These are phyloP conservation scores for Bucco capensis DNA, from an alignment of 2,113 vertebrate species.

Conservation along the genomic window DNA sequence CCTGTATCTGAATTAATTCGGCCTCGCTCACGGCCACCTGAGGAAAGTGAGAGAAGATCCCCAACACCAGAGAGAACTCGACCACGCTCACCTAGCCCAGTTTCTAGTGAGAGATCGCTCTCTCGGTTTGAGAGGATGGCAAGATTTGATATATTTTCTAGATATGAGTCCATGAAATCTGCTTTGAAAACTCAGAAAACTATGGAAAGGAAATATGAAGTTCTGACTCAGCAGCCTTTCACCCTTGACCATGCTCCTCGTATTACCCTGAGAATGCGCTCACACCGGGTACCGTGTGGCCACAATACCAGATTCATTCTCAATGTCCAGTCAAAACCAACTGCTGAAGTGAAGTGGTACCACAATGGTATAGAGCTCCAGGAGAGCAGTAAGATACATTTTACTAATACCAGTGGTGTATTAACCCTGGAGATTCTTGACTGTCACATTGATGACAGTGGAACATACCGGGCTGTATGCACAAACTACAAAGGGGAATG, in stretches of 20 bases:
- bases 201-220: conserved; percentile 86
- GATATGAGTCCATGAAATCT: conserved; percentile 93
- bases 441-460: conserved; percentile 88
- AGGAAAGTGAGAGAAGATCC: conserved; percentile 80
- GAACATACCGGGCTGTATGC: conserved; percentile 91
- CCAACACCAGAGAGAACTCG: conserved; percentile 84
- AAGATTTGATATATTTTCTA: conserved; percentile 90
- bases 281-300: conserved; percentile 86
- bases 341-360: conserved; percentile 89
- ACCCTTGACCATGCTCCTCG: conserved; percentile 91
- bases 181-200: conserved; percentile 86
- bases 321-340: conserved; percentile 92
- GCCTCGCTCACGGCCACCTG: conserved; percentile 69
- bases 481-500: conserved; percentile 92
- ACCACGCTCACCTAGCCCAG: conserved; percentile 95
- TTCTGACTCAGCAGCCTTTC: conserved; percentile 89
- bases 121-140: conserved; percentile 90
- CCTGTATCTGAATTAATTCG: conserved; percentile 88
- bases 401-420: conserved; percentile 88
- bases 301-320: conserved; percentile 89
- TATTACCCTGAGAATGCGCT: conserved; percentile 93
- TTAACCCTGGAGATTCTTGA: conserved; percentile 88
- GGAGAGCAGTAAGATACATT: conserved; percentile 84
- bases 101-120: conserved; percentile 84
- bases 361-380: conserved; percentile 89